These are phyloP conservation scores for Zeuzera pyrina DNA, from an alignment of 2,888 invertebrate genomes.

Conservation along the genomic window DNA sequence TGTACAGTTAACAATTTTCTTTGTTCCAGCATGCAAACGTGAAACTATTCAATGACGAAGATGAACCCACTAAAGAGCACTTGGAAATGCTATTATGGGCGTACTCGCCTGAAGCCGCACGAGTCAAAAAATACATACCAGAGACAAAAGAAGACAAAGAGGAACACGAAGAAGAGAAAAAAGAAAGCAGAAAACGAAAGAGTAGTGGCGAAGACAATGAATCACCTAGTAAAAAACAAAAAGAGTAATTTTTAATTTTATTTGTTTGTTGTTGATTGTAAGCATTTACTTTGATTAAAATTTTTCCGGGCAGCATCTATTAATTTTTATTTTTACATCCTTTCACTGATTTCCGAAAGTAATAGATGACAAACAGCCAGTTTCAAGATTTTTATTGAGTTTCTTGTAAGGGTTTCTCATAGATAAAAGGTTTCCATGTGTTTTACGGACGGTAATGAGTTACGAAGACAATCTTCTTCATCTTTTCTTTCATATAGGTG, in stretches of 20 bases:
- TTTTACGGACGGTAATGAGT: too few relatives aligned
- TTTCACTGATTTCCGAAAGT: too few relatives aligned
- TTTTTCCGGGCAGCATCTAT: too few relatives aligned
- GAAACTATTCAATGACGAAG: conserved; percentile 76
- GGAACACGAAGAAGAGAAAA: conserved; percentile 13
- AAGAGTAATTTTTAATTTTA: conserved; percentile 25
- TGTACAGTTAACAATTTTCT: too few relatives aligned
- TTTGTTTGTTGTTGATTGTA: neutral
- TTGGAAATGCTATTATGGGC: conserved; percentile 81
- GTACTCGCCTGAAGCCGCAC: conserved; percentile 80
- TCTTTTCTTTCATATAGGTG: too few relatives aligned
- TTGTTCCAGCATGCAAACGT: conserved; percentile 72
- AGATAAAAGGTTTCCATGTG: too few relatives aligned
- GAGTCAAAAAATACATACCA: conserved; percentile 71
- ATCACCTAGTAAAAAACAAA: conserved; percentile 40
- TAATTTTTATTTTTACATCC: too few relatives aligned
- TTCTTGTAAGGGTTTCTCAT: too few relatives aligned
- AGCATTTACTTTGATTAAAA: too few relatives aligned
- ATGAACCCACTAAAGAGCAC: conserved; percentile 79
- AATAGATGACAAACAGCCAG: too few relatives aligned
- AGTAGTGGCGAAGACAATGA: conserved; percentile 38
- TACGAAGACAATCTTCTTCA: too few relatives aligned
- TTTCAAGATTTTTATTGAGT: too few relatives aligned
- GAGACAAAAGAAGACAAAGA: conserved; percentile 33
- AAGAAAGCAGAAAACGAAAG: conserved; percentile 31